Evolutionary conservation across 2,888 invertebrate genomes (phyloP).

Genomic region (Schizotus pectinicornis): DNA sequence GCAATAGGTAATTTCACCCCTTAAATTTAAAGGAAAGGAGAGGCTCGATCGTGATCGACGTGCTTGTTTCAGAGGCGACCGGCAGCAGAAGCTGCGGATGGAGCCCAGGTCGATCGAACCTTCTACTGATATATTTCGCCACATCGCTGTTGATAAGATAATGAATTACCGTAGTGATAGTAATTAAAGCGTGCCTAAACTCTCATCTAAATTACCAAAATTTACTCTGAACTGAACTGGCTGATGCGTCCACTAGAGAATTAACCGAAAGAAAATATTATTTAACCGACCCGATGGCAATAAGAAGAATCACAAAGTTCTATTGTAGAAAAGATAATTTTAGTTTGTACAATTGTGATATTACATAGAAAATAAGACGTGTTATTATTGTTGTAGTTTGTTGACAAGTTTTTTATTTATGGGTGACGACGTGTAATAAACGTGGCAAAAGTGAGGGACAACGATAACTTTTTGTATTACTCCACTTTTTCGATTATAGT

Average conservation of each 20-base stretch:
- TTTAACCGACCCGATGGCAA: constrained; percentile 12
- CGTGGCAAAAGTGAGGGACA: not conserved
- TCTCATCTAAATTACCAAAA: constrained; percentile 4
- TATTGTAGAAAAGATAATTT: constrained; percentile 11
- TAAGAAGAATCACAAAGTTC: not conserved
- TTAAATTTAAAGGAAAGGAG: too few species aligned
- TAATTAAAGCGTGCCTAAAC: constrained; percentile 27
- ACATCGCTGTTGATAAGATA: constrained; percentile 15
- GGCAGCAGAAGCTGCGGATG: constrained; percentile 1
- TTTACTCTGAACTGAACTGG: not conserved
- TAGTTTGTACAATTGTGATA: constrained; percentile 29
- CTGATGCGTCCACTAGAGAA: constrained; percentile 4
- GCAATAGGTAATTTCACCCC: constrained; percentile 28
- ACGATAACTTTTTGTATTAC: constrained; percentile 8
- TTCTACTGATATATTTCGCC: constrained; percentile 2
- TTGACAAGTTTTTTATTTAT: constrained; percentile 16
- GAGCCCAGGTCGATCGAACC: constrained; percentile 1
- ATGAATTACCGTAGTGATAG: constrained; percentile 15
- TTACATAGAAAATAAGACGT: constrained; percentile 15
- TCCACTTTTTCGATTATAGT: constrained; percentile 1
- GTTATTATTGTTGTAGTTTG: constrained; percentile 11
- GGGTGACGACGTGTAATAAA: not conserved
- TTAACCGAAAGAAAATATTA: constrained; percentile 1
- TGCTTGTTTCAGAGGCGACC: constrained; percentile 12
- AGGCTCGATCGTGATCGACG: too few species aligned